Base-by-base conservation (phyloP, 2,888 invertebrate species). In the Diplazon laetatorius region DNA sequence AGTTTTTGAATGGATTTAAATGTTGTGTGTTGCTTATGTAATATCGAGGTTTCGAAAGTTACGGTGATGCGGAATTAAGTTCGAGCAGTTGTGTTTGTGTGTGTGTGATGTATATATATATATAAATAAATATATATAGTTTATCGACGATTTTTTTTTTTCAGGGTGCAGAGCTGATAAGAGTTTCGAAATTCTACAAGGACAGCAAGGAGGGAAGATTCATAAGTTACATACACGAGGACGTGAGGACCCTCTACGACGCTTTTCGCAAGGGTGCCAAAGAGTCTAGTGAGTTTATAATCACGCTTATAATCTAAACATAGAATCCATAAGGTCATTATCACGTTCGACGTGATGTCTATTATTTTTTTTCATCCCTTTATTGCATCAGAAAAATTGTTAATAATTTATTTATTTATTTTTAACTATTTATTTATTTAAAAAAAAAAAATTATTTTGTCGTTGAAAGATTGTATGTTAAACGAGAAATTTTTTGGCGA, bases 181-280 rank as follows among this genome's bases (percentile, higher is more conserved):
- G 97, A 86, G 96, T 97, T 79, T 97, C 97, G 65, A 96, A 96
- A 91, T 97, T 97, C 92, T 96, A 95, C 92, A 96, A 96, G 92
- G 97, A 97, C 87, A 95, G 96, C 80, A 96, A 96, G 92, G 96
- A 96, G 86, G 97, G 97, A 72, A 95, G 95, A 91, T 97, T 95
- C 91, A 93, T 97, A 82, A 95, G 95, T 88, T 97, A 94, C 91
- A 93, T 97, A 81, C 95, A 95, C 90, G 96, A 97, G 87, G 98
- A 98, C 91, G 95, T 96, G 71, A 94, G 94, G 88, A 98, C 98
- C 65, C 92, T 98, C 44, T 98, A 97, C 91, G 97, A 98, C 86
- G 95, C 95, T 82, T 97, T 98, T 92, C 95, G 97, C 84, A 94
- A 96, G 91, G 98, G 98, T 81, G 96, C 97, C 85, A 97, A 96